Evolutionary conservation across 2,113 vertebrate genomes (phyloP), one percentile per base, ranked within the genome.

Genomic region (Fregetta grallaria): DNA sequence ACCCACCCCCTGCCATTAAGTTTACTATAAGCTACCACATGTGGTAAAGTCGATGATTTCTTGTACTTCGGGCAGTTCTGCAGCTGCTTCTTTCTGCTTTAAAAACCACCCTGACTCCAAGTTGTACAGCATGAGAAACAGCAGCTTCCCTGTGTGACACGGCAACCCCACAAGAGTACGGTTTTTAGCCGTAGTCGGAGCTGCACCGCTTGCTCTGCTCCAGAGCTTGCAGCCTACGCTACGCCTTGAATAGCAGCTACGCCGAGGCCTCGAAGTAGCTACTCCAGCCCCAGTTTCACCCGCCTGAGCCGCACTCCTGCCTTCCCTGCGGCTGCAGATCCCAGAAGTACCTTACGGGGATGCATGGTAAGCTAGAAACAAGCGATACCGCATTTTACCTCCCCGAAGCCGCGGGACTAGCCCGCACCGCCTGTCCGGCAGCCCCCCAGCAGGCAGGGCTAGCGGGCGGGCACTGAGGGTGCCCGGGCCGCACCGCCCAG

Each of bases 131-230:
- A 4, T 3, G 23, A 25, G 42, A 11, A 29, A 8, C 25, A 10
- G 22, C 73, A 9, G n/a, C 13, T 11, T 13, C 56, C 20, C 21
- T 3, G 7, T 13, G 27, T 1, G 14, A 38, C 7, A 25, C 13
- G 30, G 38, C 38, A 21, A 14, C 13, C 85, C 49, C 30, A 20
- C 4, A 10, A 2, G 0, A 18, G 13, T 0, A 2, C 10, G 1
- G 5, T 26, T 56, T 32, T 26, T 2, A 63, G 42, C 26, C 2
- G 4, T 5, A 10, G 18, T 4, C 9, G 4, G 53, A 34, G 44
- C 50, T n/a, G 36, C 53, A 15, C 3, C 4, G 7, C 53, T 22
- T 3, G 32, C 16, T 47, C 32, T 3, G 7, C 17, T 23, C 38
- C 42, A 3, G 10, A n/a, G n/a, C 58, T 10, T 2, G 40, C 21